Conservation (phyloP, 1,140 invertebrate genomes). For the Rhopalosiphum padi region DNA sequence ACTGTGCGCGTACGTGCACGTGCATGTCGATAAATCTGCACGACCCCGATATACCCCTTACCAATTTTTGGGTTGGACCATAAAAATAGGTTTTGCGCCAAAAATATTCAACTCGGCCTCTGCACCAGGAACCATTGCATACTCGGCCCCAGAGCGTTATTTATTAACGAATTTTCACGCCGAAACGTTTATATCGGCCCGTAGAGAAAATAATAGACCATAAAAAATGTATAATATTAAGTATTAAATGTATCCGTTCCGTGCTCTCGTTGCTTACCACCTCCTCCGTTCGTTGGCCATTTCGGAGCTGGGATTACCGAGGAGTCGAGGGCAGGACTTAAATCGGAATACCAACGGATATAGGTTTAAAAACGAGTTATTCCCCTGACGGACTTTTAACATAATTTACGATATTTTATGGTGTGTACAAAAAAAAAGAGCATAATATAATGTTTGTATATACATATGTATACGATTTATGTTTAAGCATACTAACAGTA, state of each 20-base stretch:
- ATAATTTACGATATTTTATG: slow-evolving; percentile 38
- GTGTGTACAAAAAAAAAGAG: slow-evolving; percentile 1
- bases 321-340: slow-evolving; percentile 25
- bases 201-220: slow-evolving; percentile 44
- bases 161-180: slow-evolving; percentile 44
- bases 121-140: not conserved
- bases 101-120: not conserved
- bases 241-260: slow-evolving; percentile 32
- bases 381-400: slow-evolving; percentile 46
- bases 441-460: not conserved
- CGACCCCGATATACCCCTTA: not conserved
- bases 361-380: slow-evolving; percentile 47
- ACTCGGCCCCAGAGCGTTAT: not conserved
- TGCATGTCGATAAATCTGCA: not conserved
- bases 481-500: not conserved
- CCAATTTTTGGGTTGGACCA: not conserved
- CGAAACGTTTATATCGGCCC: slow-evolving; percentile 45
- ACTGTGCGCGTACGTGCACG: not conserved
- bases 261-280: not conserved
- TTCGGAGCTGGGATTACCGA: slow-evolving; percentile 12
- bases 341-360: not conserved
- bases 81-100: slow-evolving; percentile 32
- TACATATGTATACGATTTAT: not conserved
- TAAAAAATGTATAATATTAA: slow-evolving; percentile 50
- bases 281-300: not conserved